Evolutionary conservation across 2,888 invertebrate species (phyloP), one percentile per base, ranked within the genome.

Genomic region (Tinea pellionella): DNA sequence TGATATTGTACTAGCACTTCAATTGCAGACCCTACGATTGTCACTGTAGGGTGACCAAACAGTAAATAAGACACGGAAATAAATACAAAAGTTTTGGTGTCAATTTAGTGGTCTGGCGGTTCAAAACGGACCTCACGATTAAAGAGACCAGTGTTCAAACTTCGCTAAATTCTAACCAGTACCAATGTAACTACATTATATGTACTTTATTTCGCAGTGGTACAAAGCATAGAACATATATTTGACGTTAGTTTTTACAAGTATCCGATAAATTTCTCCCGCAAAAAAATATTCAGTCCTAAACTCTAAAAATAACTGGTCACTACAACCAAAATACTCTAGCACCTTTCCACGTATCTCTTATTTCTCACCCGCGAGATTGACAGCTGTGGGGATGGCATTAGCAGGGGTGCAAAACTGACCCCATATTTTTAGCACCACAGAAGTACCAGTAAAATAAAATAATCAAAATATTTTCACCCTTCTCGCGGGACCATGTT

Each of bases 401-500:
- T 19, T 68, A 47, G 60, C 60, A 58, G 59, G 62, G 63, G 63
- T 60, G 60, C 61, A 51, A 29, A 30, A 19, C 19, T 30, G 75
- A 78, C 79, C 77, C 76, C 73, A 72, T 68, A 70, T 69, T 73
- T 70, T 74, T 71, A 1, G 60, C 47, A 24, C 32, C 53, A n/a
- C 29, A 53, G 60, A 68, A 63, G 67, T 37, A 37, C 75, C 74
- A 74, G 78, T 71, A 67, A 73, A 77, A 79, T 85, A 81, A 78
- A 83, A 84, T 86, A 85, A 86, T 86, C 85, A 84, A 84, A 86
- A 86, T 78, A 84, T 82, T 83, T 80, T 74, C 67, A 69, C 70
- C 70, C 77, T 80, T 71, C 75, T 69, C 64, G 62, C 65, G 63
- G 37, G 65, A 69, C 72, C 60, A 57, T 62, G 83, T 80, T 80